Evolutionary conservation across 2,113 vertebrate genomes (phyloP), one percentile per base, ranked within the genome.

Genomic region (Myanophis thanlyinensis): DNA sequence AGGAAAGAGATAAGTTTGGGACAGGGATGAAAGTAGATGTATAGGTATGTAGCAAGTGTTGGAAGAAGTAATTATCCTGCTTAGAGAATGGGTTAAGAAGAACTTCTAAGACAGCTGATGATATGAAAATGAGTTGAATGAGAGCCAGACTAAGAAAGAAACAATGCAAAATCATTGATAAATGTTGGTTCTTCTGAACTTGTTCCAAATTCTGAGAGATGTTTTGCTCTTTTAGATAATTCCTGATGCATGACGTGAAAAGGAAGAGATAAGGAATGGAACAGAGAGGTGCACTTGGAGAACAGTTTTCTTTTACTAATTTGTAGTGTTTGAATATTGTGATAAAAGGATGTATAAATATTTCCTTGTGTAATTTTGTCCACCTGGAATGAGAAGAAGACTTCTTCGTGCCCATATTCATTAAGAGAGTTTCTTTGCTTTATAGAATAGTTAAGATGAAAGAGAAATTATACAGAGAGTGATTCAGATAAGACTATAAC

Each of bases 201-300:
- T 91, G 90, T 94, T 96, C 96, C 96, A 96, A 85, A 46, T 9
- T 8, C n/a, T 54, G 84, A 87, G 90, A 90, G 59, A 23, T 85
- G 0, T 87, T 94, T 89, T 91, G 86, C 59, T 91, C 90, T 22
- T 47, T 91, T 95, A 91, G 95, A 96, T 96, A 95, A 93, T 94
- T 94, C 93, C 95, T 96, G 95, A 96, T 94, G 94, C 94, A 96
- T 95, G 96, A 95, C 94, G 95, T 97, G 95, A 46, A 48, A 4
- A 93, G 88, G 46, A 92, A 49, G 91, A 93, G 91, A 91, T 40
- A 53, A 62, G 22, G 47, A 80, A 40, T 23, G 25, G 12, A 51
- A n/a, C 1, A 59, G 25, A 85, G 23, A 48, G 44, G 0, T 4
- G 22, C 0, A 8, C 0, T 85, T 40, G 8, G 49, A 59, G 80